phyloP scores from a whole-genome alignment of 2,797 vertebrate species.

The Ispidina picta region DNA sequence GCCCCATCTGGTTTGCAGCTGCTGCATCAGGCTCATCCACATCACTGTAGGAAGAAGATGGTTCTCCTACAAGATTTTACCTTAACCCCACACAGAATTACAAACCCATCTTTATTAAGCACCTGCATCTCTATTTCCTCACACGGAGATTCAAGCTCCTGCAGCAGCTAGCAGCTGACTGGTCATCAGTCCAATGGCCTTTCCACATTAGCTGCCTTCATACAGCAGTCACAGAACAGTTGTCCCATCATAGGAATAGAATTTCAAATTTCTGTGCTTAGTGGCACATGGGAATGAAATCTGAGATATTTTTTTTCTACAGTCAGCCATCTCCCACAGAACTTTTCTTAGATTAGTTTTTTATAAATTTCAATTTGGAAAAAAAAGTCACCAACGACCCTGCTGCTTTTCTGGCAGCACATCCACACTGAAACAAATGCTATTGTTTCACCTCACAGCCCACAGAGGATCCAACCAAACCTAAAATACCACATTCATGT shows the following conservation, averaged over 20 bases:
- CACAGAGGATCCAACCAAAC: neutral
- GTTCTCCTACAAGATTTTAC: neutral
- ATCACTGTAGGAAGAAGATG: neutral
- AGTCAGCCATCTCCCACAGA: neutral
- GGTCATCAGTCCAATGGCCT: neutral
- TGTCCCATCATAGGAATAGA: neutral
- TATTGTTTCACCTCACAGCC: neutral
- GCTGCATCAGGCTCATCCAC: rapidly evolving
- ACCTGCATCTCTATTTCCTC: neutral
- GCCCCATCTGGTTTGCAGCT: neutral
- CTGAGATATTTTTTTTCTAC: neutral
- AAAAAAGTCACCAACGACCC: neutral
- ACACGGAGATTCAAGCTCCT: neutral
- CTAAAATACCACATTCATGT: neutral
- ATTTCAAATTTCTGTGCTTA: neutral
- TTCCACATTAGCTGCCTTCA: neutral
- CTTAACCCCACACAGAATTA: rapidly evolving
- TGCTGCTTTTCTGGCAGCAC: neutral
- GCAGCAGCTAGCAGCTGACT: neutral
- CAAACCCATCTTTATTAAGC: neutral
- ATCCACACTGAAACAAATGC: neutral
- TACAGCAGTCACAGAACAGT: rapidly evolving
- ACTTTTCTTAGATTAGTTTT: neutral
- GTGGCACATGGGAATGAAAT: neutral
- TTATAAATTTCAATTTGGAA: neutral